Percentiles rank a stretch among this genome's conserved stretches.
These are phyloP conservation scores for Rhombomys opimus DNA, from an alignment of 2,113 vertebrate genomes.

Conservation along the genomic window DNA sequence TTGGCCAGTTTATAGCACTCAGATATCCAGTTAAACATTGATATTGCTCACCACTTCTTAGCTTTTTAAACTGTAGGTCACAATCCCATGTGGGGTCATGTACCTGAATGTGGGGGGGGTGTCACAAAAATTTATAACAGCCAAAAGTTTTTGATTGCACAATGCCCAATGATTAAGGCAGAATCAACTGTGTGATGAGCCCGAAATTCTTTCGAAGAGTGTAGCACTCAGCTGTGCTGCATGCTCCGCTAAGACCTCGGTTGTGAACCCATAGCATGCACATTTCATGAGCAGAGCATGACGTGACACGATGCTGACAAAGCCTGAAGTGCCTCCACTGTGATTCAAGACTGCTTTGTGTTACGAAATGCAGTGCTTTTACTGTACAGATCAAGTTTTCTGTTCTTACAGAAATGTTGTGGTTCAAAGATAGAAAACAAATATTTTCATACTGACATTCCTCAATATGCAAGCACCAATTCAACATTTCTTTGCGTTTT, in stretches of 20 bases:
- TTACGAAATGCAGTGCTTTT: background rate
- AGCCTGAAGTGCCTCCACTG: background rate
- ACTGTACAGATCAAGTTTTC: background rate
- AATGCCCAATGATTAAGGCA: background rate
- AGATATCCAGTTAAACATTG: constrained; percentile 16
- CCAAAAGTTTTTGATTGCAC: background rate
- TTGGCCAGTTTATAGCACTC: background rate
- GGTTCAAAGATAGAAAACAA: background rate
- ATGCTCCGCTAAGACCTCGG: background rate
- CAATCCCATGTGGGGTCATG: background rate
- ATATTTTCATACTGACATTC: background rate
- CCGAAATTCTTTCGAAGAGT: too few species aligned
- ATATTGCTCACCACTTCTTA: background rate
- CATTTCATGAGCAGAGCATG: background rate
- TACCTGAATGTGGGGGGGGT: background rate
- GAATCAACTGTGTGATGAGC: background rate
- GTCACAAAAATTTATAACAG: background rate
- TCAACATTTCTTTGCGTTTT: background rate
- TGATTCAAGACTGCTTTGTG: background rate
- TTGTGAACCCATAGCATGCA: background rate
- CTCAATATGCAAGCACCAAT: background rate
- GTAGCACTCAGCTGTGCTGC: background rate
- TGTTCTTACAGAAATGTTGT: background rate
- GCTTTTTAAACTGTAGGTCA: background rate
- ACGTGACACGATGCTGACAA: too few species aligned